Percentiles rank a stretch among this genome's conserved stretches.
These are phyloP conservation scores for Hydrocynus forskahlii DNA, from an alignment of 2,797 vertebrate species.

Conservation along the genomic window DNA sequence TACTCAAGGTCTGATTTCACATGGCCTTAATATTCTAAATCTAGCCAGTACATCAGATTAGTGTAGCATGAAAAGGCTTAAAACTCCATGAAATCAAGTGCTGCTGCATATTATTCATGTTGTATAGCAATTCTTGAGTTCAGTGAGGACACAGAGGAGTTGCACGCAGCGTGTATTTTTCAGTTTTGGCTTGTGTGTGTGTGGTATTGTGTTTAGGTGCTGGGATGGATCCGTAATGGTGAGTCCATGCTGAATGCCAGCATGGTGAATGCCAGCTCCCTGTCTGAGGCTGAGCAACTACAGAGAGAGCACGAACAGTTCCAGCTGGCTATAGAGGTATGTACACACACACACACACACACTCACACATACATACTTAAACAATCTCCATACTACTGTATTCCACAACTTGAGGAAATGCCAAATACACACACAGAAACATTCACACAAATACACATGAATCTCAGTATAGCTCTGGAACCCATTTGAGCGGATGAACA, in stretches of 20 bases:
- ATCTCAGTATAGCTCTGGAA: slow-evolving; percentile 44
- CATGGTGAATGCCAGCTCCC: slow-evolving; percentile 95
- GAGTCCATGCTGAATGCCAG: slow-evolving; percentile 98
- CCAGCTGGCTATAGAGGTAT: slow-evolving; percentile 94
- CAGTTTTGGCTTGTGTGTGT: slow-evolving; percentile 1
- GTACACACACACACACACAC: slow-evolving; percentile 52
- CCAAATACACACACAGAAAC: slow-evolving; percentile 57
- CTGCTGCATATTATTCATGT: slow-evolving; percentile 15
- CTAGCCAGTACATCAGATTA: background rate
- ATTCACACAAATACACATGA: background rate
- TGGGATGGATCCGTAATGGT: slow-evolving; percentile 98
- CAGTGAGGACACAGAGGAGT: background rate
- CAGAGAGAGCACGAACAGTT: slow-evolving; percentile 98
- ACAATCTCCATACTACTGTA: background rate
- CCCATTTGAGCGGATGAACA: slow-evolving; percentile 36
- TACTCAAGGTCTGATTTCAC: background rate
- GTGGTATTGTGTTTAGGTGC: slow-evolving; percentile 79
- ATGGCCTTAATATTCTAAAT: background rate
- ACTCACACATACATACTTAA: slow-evolving; percentile 22
- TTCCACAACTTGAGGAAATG: background rate
- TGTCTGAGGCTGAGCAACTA: slow-evolving; percentile 97
- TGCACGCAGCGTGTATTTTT: background rate
- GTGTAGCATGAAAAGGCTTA: background rate
- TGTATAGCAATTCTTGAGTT: background rate
- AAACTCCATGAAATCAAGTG: slow-evolving; percentile 1